Base-by-base conservation (phyloP, 1,140 invertebrate species). In the Holcopasites calliopsidis region DNA sequence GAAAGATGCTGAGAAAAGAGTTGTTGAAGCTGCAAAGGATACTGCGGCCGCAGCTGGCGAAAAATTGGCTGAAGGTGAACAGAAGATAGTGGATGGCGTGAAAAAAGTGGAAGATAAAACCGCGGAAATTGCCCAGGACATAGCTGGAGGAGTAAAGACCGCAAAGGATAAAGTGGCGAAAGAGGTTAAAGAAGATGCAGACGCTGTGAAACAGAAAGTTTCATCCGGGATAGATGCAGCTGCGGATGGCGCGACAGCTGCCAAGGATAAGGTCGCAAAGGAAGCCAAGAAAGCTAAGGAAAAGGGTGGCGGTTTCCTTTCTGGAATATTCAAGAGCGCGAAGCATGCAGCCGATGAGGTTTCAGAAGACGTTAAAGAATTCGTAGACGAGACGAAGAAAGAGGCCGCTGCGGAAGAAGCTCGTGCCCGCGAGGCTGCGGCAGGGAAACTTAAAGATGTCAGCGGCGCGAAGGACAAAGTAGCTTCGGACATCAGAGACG, bases 281-380 rank as follows among this genome's bases (percentile, higher is more conserved):
- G 83, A 75, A 54, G 69, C 74, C 5, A 83, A 85, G 18, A 85
- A 87, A 42, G 70, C 73, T 3, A 85, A 83, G 16, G 81, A 83
- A 0, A 83, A 83, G 35, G 16, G 49, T 0, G 8, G 57, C 5
- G 70, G 81, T 0, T 82, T 83, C 5, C 31, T 83, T 0, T 78
- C 81, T 0, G 81, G 81, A 0, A 26, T 83, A 21, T 68, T 82
- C 33, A 83, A 83, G 13, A 58, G 81, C 0, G 50, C 57, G 0
- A 80, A 80, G 6, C 73, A 83, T 2, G 38, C 60, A 0, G 58
- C 49, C 2, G 82, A 76, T 1, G 79, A 84, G 2, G 49, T 52
- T 0, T 18, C 80, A 0, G 60, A 47, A 0, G 74, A 84, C 0
- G 61, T 82, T 0, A 84, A 76, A 16, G 73, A 79, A 1, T 82